Base-by-base conservation (phyloP, 2,888 invertebrate species). In the Trisateles emortualis region DNA sequence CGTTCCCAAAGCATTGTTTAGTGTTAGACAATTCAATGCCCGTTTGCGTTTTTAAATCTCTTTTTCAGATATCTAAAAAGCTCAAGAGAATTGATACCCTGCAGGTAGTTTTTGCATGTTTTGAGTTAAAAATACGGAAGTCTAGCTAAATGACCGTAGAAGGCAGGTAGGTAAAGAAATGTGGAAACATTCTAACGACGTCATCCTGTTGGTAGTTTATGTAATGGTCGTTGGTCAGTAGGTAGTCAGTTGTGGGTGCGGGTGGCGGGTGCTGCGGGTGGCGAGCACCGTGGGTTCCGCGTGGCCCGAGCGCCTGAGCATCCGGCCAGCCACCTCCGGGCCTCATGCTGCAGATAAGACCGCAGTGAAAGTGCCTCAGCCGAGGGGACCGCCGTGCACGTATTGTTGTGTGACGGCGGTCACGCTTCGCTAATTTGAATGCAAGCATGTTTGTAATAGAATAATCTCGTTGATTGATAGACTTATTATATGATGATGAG, bases 391-490 rank as follows among this genome's bases (percentile, higher is more conserved):
- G 70, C 70, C 57, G 52, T 50, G 53, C 63, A 60, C 66, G 76
- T 81, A 85, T 83, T 81, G 83, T 85, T 84, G 75, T 80, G 64
- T 76, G 81, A 81, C 78, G 76, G 74, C 77, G 70, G 86, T 86
- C 87, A 87, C 83, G 88, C 82, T 87, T 61, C 71, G 80, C 79
- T 81, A 82, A 84, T 86, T 84, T 85, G 78, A 87, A 87, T 85
- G 81, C 79, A 78, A 76, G 79, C 78, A 78, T 80, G 81, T 79
- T 79, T 75, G 78, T 83, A 85, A 83, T 83, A 82, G 76, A 83
- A 84, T 84, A 85, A 87, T 86, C 83, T 86, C 63, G 74, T 81
- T 87, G 88, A 89, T 87, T 86, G 87, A 90, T 89, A 78, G 83
- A 82, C 81, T 84, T 85, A 87, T 87, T 86, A 85, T 88, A 81